These are phyloP conservation scores for Armadillidium nasatum DNA, from an alignment of 1,140 invertebrate genomes.

Conservation along the genomic window DNA sequence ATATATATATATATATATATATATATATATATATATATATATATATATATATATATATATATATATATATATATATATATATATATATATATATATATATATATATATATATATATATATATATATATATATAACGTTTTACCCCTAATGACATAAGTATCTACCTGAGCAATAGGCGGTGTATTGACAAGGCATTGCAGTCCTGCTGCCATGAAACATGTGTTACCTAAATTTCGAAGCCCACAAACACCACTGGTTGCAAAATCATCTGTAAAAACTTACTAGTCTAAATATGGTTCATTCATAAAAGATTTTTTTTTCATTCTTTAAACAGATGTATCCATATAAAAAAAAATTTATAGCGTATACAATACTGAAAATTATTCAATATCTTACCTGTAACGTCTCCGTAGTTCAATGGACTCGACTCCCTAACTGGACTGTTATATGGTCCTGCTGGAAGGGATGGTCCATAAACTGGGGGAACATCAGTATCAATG, in stretches of 20 bases:
- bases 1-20: no score
- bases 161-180: conserved; percentile 47
- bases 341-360: no score
- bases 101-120: no score
- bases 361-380: no score
- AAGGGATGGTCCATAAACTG: background rate
- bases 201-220: conserved; percentile 54
- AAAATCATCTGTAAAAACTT: background rate
- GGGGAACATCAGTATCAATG: background rate
- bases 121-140: no score
- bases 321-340: no score
- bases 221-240: conserved; percentile 57
- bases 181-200: conserved; percentile 52
- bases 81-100: no score
- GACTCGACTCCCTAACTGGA: background rate
- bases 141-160: no score
- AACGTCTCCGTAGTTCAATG: background rate
- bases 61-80: no score
- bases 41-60: no score
- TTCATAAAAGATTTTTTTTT: no score
- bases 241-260: conserved; percentile 52
- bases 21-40: no score
- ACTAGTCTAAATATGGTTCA: background rate
- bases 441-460: background rate
- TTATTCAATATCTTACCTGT: background rate